Evolutionary conservation across 1,140 invertebrate species (phyloP).

Genomic region (Zelostemma sp.): DNA sequence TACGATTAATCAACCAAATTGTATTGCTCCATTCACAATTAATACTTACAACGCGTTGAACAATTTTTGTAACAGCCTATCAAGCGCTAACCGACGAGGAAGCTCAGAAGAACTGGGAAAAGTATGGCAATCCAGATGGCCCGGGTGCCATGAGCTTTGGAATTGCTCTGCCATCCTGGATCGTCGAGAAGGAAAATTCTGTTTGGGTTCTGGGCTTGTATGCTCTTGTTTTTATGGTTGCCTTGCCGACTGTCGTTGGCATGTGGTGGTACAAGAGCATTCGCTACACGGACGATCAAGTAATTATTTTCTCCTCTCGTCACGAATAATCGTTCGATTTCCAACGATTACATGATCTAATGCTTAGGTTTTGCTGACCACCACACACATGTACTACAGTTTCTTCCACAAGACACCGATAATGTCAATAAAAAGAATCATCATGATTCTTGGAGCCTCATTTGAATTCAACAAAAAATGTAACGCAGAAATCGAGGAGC

Average conservation of each 20-base stretch:
- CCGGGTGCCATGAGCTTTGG: constrained; percentile 99
- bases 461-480: constrained; percentile 95
- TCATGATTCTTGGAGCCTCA: constrained; percentile 97
- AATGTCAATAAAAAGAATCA: constrained; percentile 93
- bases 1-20: too few relatives aligned
- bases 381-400: constrained; percentile 95
- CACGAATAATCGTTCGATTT: too few relatives aligned
- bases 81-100: constrained; percentile 96
- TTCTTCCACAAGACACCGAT: constrained; percentile 96
- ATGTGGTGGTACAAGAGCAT: constrained; percentile 99
- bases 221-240: constrained; percentile 97
- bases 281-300: constrained; percentile 94
- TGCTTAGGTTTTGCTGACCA: constrained; percentile 89
- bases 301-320: constrained; percentile 61
- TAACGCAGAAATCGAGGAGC: constrained; percentile 94
- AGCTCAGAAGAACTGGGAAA: constrained; percentile 97
- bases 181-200: constrained; percentile 99
- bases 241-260: constrained; percentile 92
- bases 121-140: constrained; percentile 99
- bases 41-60: constrained; percentile 4
- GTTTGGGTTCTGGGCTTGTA: constrained; percentile 97
- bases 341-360: background rate
- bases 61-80: constrained; percentile 66
- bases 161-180: constrained; percentile 99
- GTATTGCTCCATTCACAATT: too few relatives aligned